phyloP scores from a whole-genome alignment of 2,113 vertebrate genomes.

The Romanogobio albipinnatus region DNA sequence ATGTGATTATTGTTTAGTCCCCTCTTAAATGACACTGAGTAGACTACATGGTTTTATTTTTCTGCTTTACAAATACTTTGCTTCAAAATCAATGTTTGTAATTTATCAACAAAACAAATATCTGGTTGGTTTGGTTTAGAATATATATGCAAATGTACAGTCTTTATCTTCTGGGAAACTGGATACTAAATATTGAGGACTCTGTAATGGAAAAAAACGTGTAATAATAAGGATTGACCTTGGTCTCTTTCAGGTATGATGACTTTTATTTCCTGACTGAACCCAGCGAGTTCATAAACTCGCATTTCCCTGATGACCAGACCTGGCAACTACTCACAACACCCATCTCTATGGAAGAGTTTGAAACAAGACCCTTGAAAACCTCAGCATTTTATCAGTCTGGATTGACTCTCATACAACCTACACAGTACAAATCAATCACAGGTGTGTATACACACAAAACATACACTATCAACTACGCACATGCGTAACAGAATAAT shows the following conservation, averaged over 20 bases:
- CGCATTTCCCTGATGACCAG: constrained; percentile 66
- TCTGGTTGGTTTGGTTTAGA: background rate
- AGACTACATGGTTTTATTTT: too few species aligned
- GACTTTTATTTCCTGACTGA: constrained; percentile 73
- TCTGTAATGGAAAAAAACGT: background rate
- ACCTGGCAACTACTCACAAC: constrained; percentile 69
- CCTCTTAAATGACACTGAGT: too few species aligned
- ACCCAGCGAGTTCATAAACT: constrained; percentile 68
- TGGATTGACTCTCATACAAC: constrained; percentile 66
- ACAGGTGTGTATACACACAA: constrained; percentile 57
- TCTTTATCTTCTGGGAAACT: background rate
- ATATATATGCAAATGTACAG: background rate
- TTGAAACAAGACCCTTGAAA: constrained; percentile 68
- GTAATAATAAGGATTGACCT: background rate
- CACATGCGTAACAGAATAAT: background rate
- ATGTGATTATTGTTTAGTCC: background rate
- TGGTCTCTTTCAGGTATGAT: constrained; percentile 57
- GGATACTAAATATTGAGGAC: background rate
- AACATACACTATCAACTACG: constrained; percentile 5
- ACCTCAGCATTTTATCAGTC: constrained; percentile 69
- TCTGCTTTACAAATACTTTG: too few species aligned
- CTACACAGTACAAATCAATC: constrained; percentile 62
- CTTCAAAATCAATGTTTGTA: background rate
- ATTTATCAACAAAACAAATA: background rate
- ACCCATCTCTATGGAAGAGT: constrained; percentile 34